phyloP scores from a whole-genome alignment of 2,888 invertebrate genomes.

The Ophioninae sp. region DNA sequence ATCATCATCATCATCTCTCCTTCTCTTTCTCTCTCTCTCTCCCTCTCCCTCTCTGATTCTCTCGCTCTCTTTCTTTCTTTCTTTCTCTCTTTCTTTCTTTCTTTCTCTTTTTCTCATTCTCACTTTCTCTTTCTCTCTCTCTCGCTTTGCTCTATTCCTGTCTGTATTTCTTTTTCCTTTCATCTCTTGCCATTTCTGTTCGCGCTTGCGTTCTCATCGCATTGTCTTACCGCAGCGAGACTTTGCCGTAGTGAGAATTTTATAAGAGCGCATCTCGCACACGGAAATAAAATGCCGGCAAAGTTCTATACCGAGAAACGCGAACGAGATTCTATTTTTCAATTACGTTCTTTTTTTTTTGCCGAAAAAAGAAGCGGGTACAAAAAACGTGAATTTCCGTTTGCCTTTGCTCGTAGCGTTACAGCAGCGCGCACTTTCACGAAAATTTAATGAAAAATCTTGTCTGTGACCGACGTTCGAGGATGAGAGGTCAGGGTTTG shows the following conservation, averaged over 20 bases:
- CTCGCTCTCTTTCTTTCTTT: neutral
- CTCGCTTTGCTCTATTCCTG: slow-evolving; percentile 1
- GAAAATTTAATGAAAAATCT: slow-evolving; percentile 19
- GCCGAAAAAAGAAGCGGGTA: neutral
- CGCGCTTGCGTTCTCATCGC: slow-evolving; percentile 42
- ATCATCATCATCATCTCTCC: neutral
- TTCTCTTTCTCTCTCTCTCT: neutral
- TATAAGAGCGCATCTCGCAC: slow-evolving; percentile 16
- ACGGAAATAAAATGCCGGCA: slow-evolving; percentile 35
- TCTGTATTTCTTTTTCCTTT: neutral
- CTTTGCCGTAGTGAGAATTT: slow-evolving; percentile 33
- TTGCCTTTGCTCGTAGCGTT: neutral
- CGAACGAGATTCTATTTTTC: slow-evolving; percentile 45
- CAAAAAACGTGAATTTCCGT: slow-evolving; percentile 11
- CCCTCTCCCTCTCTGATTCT: neutral
- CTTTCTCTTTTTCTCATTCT: neutral
- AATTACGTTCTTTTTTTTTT: slow-evolving; percentile 22
- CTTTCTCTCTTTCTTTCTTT: neutral
- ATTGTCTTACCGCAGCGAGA: slow-evolving; percentile 47
- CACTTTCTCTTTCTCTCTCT: neutral
- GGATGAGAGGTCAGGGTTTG: too few species aligned
- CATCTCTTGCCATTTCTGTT: slow-evolving; percentile 9
- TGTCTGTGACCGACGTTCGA: neutral
- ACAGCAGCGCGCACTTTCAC: slow-evolving; percentile 1
- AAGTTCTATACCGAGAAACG: slow-evolving; percentile 37